These are phyloP conservation scores for Phylloscopus trochilus DNA, from an alignment of 2,113 vertebrate species.

Conservation along the genomic window DNA sequence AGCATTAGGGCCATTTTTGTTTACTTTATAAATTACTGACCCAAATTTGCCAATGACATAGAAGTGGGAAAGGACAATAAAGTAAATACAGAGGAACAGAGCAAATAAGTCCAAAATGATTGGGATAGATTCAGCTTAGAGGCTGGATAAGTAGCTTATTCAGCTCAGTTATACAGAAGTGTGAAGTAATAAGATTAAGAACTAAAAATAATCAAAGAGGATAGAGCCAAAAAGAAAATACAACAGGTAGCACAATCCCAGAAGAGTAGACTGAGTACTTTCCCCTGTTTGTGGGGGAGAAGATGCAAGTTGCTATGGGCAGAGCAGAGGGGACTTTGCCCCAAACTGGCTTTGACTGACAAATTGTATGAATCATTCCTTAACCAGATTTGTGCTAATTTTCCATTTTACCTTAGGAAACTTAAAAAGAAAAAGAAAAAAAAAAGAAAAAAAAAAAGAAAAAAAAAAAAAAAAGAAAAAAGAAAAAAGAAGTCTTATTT, in stretches of 20 bases:
- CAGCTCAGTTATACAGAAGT: constrained; percentile 71
- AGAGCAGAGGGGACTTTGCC: background rate
- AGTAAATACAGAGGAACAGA: constrained; percentile 53
- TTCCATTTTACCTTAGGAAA: background rate
- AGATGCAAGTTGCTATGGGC: background rate
- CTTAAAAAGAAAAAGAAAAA: background rate
- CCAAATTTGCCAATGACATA: constrained; percentile 46
- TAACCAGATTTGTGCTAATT: background rate
- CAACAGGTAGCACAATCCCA: constrained; percentile 50
- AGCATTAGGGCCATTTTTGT: background rate
- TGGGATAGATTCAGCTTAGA: constrained; percentile 63
- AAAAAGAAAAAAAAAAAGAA: background rate
- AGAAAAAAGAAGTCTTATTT: background rate
- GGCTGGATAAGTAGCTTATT: constrained; percentile 74
- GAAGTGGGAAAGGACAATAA: constrained; percentile 23
- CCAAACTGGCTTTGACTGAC: background rate
- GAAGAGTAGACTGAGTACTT: background rate
- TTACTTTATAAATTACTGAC: constrained; percentile 48
- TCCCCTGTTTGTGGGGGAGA: background rate
- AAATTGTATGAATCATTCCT: background rate
- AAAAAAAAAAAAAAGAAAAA: background rate
- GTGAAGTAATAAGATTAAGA: constrained; percentile 77
- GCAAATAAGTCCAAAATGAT: constrained; percentile 68
- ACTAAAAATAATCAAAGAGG: constrained; percentile 61
- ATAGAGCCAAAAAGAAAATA: constrained; percentile 62